phyloP scores from a whole-genome alignment of 2,797 vertebrate species.

The Coregonus suidteri region DNA sequence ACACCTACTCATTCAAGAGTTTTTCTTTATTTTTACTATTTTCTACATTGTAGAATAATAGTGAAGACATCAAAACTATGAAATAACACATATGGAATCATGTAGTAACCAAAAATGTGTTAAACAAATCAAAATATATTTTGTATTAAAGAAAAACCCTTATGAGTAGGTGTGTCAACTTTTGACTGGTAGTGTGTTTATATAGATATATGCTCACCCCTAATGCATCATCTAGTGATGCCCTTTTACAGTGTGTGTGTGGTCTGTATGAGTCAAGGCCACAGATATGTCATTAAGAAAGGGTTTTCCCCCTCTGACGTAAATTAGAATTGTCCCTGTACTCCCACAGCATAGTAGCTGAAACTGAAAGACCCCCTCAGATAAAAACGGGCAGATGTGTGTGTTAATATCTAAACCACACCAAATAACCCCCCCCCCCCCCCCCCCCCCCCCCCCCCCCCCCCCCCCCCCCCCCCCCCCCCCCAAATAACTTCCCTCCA shows the following conservation, averaged over 20 bases:
- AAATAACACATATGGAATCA: too few relatives aligned
- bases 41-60: too few relatives aligned
- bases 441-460: constrained; percentile 2
- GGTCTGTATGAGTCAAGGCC: constrained; percentile 1
- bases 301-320: constrained; percentile 4
- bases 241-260: background rate
- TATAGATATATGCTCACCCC: too few relatives aligned
- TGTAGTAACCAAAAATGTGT: too few relatives aligned
- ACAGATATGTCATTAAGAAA: background rate
- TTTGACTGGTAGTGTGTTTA: too few relatives aligned
- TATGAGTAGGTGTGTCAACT: too few relatives aligned
- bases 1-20: too few relatives aligned
- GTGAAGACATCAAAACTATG: too few relatives aligned
- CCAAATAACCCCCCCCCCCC: background rate
- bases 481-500: background rate
- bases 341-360: background rate
- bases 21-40: too few relatives aligned
- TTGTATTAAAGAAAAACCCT: too few relatives aligned
- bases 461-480: constrained; percentile 2
- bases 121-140: too few relatives aligned
- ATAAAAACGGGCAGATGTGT: background rate
- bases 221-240: background rate
- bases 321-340: background rate
- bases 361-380: constrained; percentile 14
- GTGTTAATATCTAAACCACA: background rate